Conservation (phyloP, 53 echinoderm and acorn worm genomes). For the Astropecten irregularis region DNA sequence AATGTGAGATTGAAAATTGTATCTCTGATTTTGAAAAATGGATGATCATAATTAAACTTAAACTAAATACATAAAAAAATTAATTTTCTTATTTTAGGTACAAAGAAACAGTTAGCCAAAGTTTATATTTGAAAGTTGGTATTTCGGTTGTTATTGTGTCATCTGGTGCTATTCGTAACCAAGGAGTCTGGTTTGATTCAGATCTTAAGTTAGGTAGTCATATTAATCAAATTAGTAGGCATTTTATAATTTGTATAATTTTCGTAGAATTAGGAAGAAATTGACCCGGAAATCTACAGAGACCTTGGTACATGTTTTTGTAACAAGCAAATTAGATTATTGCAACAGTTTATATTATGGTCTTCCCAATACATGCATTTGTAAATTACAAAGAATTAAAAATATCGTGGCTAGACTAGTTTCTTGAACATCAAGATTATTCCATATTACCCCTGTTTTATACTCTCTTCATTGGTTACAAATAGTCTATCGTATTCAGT, state of each 20-base stretch:
- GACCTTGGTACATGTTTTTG: not conserved
- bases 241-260: not conserved
- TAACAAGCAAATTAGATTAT: not conserved
- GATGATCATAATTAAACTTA: no score
- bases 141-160: not conserved
- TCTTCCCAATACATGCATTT: not conserved
- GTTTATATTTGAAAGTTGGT: no score
- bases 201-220: not conserved
- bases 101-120: no score
- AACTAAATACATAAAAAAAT: no score
- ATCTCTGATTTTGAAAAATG: no score
- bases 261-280: not conserved
- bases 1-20: no score
- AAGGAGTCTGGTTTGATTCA: slow-evolving; percentile 6
- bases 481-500: no score
- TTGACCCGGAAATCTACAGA: not conserved
- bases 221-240: not conserved
- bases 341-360: slow-evolving; percentile 14
- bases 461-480: no score
- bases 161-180: not conserved
- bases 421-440: no score
- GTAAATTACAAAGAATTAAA: not conserved
- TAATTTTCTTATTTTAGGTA: no score
- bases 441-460: no score
- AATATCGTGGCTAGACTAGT: no score